A percentile compares a stretch with the other conserved stretches of the same genome.
These are phyloP conservation scores for Drosophila trapezifrons DNA, from an alignment of 1,140 invertebrate species.

Conservation along the genomic window DNA sequence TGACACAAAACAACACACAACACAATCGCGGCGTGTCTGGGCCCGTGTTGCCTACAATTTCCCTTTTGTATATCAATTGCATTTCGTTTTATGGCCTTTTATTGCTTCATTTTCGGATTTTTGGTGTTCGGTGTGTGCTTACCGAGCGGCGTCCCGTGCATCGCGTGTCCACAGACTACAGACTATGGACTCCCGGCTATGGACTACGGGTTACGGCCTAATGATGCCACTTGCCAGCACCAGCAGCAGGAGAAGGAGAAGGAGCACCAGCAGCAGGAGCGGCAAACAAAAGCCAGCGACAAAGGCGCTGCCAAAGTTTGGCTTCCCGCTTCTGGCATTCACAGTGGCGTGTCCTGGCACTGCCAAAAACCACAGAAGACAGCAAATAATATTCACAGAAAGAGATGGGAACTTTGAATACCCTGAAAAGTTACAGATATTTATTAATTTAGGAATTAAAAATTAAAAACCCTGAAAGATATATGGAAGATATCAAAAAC, in stretches of 20 bases:
- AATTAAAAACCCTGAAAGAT: too few relatives aligned
- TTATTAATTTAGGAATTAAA: too few relatives aligned
- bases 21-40: slow-evolving; percentile 9
- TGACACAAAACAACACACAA: slow-evolving; percentile 28
- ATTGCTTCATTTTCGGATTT: slow-evolving; percentile 56
- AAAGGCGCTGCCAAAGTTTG: slow-evolving; percentile 38
- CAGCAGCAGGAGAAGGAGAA: background rate
- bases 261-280: slow-evolving; percentile 19
- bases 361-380: slow-evolving; percentile 71
- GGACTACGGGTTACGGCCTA: slow-evolving; percentile 34
- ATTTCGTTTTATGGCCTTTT: slow-evolving; percentile 64
- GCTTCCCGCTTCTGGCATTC: slow-evolving; percentile 61
- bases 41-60: slow-evolving; percentile 60
- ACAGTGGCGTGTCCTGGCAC: slow-evolving; percentile 63
- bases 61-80: slow-evolving; percentile 79
- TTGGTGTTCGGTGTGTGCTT: slow-evolving; percentile 23
- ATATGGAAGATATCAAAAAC: too few relatives aligned
- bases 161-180: slow-evolving; percentile 26
- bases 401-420: background rate
- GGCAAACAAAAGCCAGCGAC: slow-evolving; percentile 34
- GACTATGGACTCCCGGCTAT: slow-evolving; percentile 5
- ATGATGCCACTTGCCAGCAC: slow-evolving; percentile 59
- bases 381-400: background rate
- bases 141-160: slow-evolving; percentile 19
- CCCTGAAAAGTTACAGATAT: background rate